Conservation (phyloP, 2,797 vertebrate genomes). For the Columba guinea region DNA sequence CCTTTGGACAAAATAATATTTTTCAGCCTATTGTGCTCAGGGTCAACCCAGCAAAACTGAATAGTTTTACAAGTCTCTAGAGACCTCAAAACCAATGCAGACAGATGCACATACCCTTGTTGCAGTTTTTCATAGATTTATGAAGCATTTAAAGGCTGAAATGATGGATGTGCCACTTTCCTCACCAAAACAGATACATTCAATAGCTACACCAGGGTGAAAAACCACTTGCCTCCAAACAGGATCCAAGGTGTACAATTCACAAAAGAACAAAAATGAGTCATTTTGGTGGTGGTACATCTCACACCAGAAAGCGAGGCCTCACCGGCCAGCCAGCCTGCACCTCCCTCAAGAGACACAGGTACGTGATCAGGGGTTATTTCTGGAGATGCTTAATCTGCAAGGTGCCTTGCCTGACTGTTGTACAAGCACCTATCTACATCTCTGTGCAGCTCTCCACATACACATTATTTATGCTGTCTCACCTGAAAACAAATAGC, state of each 20-base stretch:
- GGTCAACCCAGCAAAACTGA: background rate
- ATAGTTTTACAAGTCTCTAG: background rate
- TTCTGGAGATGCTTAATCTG: background rate
- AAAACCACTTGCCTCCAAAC: background rate
- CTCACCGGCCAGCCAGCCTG: background rate
- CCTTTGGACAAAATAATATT: background rate
- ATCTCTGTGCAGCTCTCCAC: background rate
- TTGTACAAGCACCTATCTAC: background rate
- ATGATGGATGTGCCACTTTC: background rate
- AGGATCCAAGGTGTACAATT: background rate
- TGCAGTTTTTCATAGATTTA: background rate
- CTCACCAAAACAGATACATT: background rate
- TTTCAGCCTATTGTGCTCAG: background rate
- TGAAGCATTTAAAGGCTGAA: background rate
- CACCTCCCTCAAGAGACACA: background rate
- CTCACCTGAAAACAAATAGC: background rate
- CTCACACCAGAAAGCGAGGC: background rate
- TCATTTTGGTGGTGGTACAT: background rate
- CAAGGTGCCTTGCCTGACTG: background rate
- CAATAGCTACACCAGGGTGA: background rate
- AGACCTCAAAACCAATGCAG: background rate
- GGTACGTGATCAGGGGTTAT: background rate
- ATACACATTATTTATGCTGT: background rate
- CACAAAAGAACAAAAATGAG: background rate
- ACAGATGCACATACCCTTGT: background rate